phyloP scores from a whole-genome alignment of 2,888 invertebrate species.

The Habroteleia sp. region DNA sequence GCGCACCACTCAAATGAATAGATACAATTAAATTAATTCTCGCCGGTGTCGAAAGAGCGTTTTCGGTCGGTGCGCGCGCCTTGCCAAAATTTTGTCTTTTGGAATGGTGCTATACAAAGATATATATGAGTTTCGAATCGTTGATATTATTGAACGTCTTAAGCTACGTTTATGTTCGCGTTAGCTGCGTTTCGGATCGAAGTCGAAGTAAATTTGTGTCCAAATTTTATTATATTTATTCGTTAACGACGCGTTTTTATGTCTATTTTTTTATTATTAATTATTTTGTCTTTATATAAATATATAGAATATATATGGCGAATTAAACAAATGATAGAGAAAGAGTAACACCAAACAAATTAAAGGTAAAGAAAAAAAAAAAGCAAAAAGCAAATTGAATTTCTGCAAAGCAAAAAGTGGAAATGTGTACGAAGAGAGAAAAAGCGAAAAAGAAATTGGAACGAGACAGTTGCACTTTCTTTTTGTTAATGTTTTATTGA shows the following conservation, averaged over 20 bases:
- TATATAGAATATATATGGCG: conserved; percentile 61
- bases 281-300: conserved; percentile 61
- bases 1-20: conserved; percentile 27
- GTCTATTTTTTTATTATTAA: conserved; percentile 63
- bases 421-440: conserved; percentile 25
- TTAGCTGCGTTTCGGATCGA: conserved; percentile 57
- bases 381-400: conserved; percentile 27
- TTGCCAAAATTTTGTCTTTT: conserved; percentile 56
- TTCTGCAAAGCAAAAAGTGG: conserved; percentile 44
- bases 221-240: conserved; percentile 77
- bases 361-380: conserved; percentile 15
- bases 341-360: conserved; percentile 51
- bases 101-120: conserved; percentile 55
- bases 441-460: conserved; percentile 53
- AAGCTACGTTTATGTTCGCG: conserved; percentile 54
- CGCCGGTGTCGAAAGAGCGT: conserved; percentile 12
- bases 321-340: conserved; percentile 40
- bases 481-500: conserved; percentile 58
- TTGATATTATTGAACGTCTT: conserved; percentile 51
- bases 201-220: conserved; percentile 69
- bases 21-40: conserved; percentile 1
- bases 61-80: conserved; percentile 53
- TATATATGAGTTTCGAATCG: conserved; percentile 44
- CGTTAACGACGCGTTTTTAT: conserved; percentile 65
- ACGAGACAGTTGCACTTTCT: conserved; percentile 55